Conservation (phyloP, 1,140 invertebrate species). For the Coelopa frigida region DNA sequence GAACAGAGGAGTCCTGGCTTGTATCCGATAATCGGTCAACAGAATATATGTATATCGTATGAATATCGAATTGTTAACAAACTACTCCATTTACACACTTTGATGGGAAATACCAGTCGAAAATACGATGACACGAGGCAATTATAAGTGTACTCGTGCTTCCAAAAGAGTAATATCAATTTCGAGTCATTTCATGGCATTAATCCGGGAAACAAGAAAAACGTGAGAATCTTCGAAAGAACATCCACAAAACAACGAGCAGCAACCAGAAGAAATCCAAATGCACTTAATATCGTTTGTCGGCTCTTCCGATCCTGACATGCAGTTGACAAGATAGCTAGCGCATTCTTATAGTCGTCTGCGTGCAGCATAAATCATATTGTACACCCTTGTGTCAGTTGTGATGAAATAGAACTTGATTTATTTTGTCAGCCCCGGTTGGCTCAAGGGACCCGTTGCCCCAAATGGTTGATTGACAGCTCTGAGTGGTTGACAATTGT, state of each 20-base stretch:
- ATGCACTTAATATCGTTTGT: slow-evolving; percentile 3
- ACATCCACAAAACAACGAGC: background rate
- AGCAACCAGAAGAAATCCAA: background rate
- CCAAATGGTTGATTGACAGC: slow-evolving; percentile 35
- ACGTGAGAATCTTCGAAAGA: slow-evolving; percentile 38
- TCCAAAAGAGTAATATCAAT: too few species aligned
- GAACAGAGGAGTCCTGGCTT: too few species aligned
- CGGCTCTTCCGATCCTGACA: slow-evolving; percentile 21
- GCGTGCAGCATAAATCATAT: background rate
- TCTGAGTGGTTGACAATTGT: slow-evolving; percentile 44
- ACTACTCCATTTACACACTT: too few species aligned
- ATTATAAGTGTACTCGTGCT: too few species aligned
- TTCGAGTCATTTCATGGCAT: slow-evolving; percentile 8
- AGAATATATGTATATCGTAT: too few species aligned
- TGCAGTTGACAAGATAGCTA: slow-evolving; percentile 36
- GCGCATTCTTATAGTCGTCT: background rate
- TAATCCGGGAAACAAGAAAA: slow-evolving; percentile 36
- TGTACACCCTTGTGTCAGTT: slow-evolving; percentile 1
- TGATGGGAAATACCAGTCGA: too few species aligned
- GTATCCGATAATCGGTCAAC: too few species aligned
- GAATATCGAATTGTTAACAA: too few species aligned
- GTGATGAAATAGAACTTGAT: slow-evolving; percentile 6
- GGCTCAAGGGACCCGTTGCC: background rate
- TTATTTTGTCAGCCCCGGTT: slow-evolving; percentile 3
- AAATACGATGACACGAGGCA: too few species aligned